Conservation (phyloP, 2,113 vertebrate genomes). For the Muntiacus reevesi region DNA sequence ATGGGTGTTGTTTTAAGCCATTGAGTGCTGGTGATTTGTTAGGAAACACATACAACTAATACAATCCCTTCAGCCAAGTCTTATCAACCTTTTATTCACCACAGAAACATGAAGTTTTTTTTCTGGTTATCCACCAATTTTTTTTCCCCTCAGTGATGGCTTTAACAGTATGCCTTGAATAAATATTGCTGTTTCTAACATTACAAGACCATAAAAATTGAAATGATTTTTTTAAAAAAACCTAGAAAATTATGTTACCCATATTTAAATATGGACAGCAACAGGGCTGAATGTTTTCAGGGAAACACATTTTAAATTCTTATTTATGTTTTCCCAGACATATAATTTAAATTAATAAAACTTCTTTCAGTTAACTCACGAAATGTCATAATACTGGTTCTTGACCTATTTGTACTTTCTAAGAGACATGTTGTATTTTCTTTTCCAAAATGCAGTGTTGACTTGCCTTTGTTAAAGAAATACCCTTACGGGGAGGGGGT, state of each 20-base stretch:
- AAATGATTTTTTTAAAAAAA: slow-evolving; percentile 24
- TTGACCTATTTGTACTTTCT: not conserved
- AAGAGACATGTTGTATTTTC: not conserved
- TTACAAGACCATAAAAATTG: not conserved
- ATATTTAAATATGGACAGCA: slow-evolving; percentile 7
- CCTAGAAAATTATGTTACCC: not conserved
- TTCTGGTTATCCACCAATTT: not conserved
- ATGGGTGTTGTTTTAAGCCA: not conserved
- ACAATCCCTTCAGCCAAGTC: not conserved
- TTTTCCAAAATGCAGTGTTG: not conserved
- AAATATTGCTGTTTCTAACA: not conserved
- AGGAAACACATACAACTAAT: not conserved
- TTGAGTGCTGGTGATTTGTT: not conserved
- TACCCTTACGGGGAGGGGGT: not conserved
- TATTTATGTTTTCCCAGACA: not conserved
- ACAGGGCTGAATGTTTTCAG: not conserved
- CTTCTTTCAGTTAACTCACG: not conserved
- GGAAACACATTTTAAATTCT: slow-evolving; percentile 8
- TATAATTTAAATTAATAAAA: slow-evolving; percentile 22
- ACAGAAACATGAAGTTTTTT: not conserved
- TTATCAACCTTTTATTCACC: not conserved
- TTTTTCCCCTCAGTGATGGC: not conserved
- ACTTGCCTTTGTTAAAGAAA: not conserved
- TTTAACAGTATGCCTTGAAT: not conserved
- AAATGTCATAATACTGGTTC: not conserved